Base-by-base conservation (phyloP, 2,113 vertebrate genomes). In the Onychostoma macrolepis region DNA sequence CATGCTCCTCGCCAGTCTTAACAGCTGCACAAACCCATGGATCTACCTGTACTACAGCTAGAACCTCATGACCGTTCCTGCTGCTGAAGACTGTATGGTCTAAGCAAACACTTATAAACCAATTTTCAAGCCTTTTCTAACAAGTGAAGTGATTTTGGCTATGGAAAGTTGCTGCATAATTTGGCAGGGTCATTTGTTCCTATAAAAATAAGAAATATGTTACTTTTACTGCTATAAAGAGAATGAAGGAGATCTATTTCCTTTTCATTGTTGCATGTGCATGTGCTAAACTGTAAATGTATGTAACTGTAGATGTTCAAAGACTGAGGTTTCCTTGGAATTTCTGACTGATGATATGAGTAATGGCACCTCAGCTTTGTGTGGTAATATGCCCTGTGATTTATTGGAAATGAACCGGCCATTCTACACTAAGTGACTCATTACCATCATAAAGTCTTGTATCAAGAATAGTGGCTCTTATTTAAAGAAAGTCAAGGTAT, bases 21-120 rank as follows among this genome's bases (percentile, higher is more conserved):
- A 96, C 92, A 96, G 96, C 88, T 97, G 96, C 81, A 92, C 93
- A 69, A 96, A 96, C 82, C 96, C 96, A 0, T 97, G 96, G 96
- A 96, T 96, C 90, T 96, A 96, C 91, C 94, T 96, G 88, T 96
- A 95, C 91, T 97, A 96, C 88, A 96, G 94, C 90, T 93, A 80
- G 77, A 87, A 12, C 45, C 45, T 48, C n/a, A 63, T 0, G 4
- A 11, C 28, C 7, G 3, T 19, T 48, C 74, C 24, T 48, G 74
- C 13, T 48, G 74, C 43, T 77, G 41, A 77, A 17, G 26, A 45
- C 12, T 6, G 72, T 38, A 43, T 26, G 41, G 43, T 28, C 41
- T 7, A 5, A 26, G 24, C 72, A 15, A 1, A 67, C n/a, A 67
- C 63, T 67, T n/a, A 28, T 11, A 43, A 21, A 12, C 11, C 1